Base-by-base conservation (phyloP, 2,113 vertebrate genomes). In the Hippocampus comes region DNA sequence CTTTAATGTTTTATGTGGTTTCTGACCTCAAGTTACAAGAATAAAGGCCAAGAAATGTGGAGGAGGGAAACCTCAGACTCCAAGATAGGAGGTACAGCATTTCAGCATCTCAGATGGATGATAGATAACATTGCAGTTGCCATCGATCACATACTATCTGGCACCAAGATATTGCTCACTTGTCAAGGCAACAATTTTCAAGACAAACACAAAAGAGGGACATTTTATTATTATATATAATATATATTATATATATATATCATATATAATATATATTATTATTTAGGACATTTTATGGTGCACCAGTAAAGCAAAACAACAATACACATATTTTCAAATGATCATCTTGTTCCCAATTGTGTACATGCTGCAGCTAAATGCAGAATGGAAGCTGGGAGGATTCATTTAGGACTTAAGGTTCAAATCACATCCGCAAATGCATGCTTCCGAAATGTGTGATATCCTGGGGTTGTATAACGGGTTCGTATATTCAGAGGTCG, bases 11-110 rank as follows among this genome's bases (percentile, higher is more conserved):
- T 57, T 27, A 59, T 25, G 20, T 83, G 87, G 59, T 89, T 86
- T 83, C 53, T 87, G 87, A 89, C 84, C 89, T 73, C 74, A 59
- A 34, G 77, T 77, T 70, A 38, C 75, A 78, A 75, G 75, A 84
- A 79, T 78, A 85, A 71, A 85, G 79, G 88, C 82, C 74, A 87
- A 78, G 74, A 77, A 71, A 71, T 60, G 56, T 57, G 73, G 75
- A 78, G 72, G 78, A 81, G 78, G 72, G 71, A 75, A 66, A 23
- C 9, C 43, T 63, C 51, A 30, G 38, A 68, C 51, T 65, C 67
- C 14, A 7, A n/a, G 71, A 68, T 56, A 75, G 38, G 66, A 72
- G 63, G 60, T 55, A 73, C 67, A 74, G 67, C 63, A 34, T 77
- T 81, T 72, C 56, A 48, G 66, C 30, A 66, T 76, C 68, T 77